Conservation (phyloP, 1,140 invertebrate genomes). For the Penaeus japonicus region DNA sequence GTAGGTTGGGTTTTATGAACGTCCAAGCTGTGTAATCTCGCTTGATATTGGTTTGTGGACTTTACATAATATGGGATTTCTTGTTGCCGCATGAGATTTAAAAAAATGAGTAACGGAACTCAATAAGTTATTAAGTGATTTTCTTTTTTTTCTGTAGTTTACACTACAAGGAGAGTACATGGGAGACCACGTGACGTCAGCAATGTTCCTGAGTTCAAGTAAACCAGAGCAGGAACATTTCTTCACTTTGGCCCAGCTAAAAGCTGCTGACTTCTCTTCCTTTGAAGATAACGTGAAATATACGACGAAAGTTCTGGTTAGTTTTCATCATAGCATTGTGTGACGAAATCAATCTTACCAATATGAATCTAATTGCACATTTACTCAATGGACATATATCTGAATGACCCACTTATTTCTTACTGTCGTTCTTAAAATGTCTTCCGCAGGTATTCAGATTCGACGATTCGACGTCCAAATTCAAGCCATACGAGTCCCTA, state of each 20-base stretch:
- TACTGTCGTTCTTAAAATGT: too few species aligned
- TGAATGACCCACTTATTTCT: too few species aligned
- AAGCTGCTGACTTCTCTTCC: not conserved
- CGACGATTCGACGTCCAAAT: not conserved
- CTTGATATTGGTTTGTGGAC: too few species aligned
- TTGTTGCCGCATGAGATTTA: not conserved
- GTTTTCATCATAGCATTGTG: not conserved
- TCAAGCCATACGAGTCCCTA: conserved; percentile 6
- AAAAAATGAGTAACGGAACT: too few species aligned
- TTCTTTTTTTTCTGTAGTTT: not conserved
- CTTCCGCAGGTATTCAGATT: not conserved
- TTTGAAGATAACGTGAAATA: conserved; percentile 14
- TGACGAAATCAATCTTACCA: too few species aligned
- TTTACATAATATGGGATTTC: too few species aligned
- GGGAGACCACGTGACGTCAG: conserved; percentile 10
- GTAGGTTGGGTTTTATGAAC: not conserved
- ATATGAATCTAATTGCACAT: too few species aligned
- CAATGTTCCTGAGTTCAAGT: not conserved
- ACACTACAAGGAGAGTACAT: not conserved
- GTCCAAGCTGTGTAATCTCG: not conserved
- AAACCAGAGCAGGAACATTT: conserved; percentile 10
- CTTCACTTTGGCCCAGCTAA: not conserved
- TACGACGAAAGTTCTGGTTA: conserved; percentile 4
- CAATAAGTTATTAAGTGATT: too few species aligned
- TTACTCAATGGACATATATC: too few species aligned